These are phyloP conservation scores for Pluvialis apricaria DNA, from an alignment of 2,113 vertebrate genomes.

Conservation along the genomic window DNA sequence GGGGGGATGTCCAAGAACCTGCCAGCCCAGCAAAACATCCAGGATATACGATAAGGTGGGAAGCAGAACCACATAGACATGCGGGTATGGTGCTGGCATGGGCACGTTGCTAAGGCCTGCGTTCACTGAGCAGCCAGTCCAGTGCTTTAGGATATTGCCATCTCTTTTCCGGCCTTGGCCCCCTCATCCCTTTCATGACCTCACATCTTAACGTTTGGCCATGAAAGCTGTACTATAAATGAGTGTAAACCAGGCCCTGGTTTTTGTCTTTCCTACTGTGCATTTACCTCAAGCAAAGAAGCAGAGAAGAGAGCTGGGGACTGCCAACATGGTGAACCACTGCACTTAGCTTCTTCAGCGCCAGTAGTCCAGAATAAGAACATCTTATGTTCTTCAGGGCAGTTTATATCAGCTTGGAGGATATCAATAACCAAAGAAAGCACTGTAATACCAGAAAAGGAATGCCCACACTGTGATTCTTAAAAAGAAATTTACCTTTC, in stretches of 20 bases:
- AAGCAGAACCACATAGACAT: neutral
- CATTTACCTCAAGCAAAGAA: neutral
- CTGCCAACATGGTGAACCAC: neutral
- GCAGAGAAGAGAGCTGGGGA: neutral
- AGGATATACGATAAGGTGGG: neutral
- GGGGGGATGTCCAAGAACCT: neutral
- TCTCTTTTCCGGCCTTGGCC: neutral
- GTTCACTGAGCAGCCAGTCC: neutral
- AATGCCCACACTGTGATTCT: neutral
- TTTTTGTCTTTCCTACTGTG: neutral
- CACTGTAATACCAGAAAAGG: neutral
- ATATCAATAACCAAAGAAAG: neutral
- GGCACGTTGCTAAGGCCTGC: neutral
- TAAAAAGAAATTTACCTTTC: neutral
- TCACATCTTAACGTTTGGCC: neutral
- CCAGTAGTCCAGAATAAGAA: neutral
- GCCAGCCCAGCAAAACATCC: neutral
- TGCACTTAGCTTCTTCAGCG: neutral
- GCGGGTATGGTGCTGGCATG: fast-evolving
- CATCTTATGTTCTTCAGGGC: neutral
- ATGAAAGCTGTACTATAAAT: neutral
- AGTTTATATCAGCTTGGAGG: neutral
- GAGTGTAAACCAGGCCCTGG: neutral
- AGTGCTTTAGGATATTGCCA: neutral
- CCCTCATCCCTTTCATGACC: neutral